Evolutionary conservation across 1,140 invertebrate genomes (phyloP).

Genomic region (Cataglyphis hispanica): DNA sequence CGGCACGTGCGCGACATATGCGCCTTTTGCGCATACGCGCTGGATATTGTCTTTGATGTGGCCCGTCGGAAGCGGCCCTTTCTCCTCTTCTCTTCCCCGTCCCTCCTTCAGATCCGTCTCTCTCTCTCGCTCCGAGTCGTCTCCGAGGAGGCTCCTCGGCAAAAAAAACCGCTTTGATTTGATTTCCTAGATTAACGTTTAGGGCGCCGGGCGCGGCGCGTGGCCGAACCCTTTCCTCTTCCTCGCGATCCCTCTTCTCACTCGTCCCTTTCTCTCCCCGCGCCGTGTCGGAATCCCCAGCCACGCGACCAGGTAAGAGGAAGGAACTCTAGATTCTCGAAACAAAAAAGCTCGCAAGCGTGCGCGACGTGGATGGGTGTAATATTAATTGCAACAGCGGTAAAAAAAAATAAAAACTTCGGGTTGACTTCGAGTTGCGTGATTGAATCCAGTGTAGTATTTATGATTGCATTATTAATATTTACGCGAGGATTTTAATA

Average conservation of each 20-base stretch:
- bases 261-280: neutral
- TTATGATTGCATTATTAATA: neutral
- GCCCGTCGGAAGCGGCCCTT: constrained; percentile 81
- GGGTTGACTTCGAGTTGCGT: neutral
- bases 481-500: neutral
- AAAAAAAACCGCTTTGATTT: constrained; percentile 85
- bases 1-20: constrained; percentile 83
- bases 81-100: constrained; percentile 59
- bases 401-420: neutral
- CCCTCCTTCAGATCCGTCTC: constrained; percentile 19
- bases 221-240: constrained; percentile 81
- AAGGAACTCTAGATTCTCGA: constrained; percentile 33
- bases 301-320: constrained; percentile 82
- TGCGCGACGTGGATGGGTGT: neutral
- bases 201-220: constrained; percentile 77
- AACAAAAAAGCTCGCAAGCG: constrained; percentile 40
- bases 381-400: neutral
- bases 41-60: constrained; percentile 86
- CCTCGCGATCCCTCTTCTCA: constrained; percentile 13
- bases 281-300: constrained; percentile 62
- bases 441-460: neutral
- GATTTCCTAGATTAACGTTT: constrained; percentile 82
- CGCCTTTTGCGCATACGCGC: constrained; percentile 76
- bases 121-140: neutral
- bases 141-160: constrained; percentile 29